Conservation (phyloP, 1,140 invertebrate genomes). For the Heliothis virescens region DNA sequence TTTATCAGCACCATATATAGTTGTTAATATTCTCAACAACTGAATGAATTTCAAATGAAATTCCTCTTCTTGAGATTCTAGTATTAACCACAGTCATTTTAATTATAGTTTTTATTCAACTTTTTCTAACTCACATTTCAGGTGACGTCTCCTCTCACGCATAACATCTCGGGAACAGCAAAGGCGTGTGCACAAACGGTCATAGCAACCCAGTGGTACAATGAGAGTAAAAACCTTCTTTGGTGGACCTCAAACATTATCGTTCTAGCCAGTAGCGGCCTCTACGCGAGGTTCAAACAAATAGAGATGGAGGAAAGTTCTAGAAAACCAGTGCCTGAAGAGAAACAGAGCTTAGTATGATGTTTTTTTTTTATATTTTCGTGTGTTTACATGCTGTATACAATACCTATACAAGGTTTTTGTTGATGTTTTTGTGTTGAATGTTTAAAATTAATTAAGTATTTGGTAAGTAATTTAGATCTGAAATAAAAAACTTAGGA, state of each 20-base stretch:
- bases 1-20: no score
- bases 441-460: no score
- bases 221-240: conserved; percentile 93
- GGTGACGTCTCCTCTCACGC: conserved; percentile 98
- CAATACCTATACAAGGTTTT: neutral
- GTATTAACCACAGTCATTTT: no score
- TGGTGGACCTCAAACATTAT: conserved; percentile 99
- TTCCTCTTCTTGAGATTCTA: no score
- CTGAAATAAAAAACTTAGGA: no score
- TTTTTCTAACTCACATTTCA: conserved; percentile 70
- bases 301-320: conserved; percentile 91
- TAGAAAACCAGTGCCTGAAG: conserved; percentile 68
- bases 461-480: no score
- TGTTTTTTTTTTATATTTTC: conserved; percentile 20
- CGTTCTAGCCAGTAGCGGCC: conserved; percentile 95
- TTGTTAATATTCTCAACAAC: no score
- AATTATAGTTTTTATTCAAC: no score
- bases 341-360: conserved; percentile 72
- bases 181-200: conserved; percentile 99
- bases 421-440: conserved; percentile 5
- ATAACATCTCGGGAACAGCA: conserved; percentile 99
- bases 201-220: conserved; percentile 96
- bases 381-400: conserved; percentile 31
- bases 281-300: conserved; percentile 97
- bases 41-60: no score